Evolutionary conservation across 2,888 invertebrate genomes (phyloP).

Genomic region (Frankliniella intonsa): DNA sequence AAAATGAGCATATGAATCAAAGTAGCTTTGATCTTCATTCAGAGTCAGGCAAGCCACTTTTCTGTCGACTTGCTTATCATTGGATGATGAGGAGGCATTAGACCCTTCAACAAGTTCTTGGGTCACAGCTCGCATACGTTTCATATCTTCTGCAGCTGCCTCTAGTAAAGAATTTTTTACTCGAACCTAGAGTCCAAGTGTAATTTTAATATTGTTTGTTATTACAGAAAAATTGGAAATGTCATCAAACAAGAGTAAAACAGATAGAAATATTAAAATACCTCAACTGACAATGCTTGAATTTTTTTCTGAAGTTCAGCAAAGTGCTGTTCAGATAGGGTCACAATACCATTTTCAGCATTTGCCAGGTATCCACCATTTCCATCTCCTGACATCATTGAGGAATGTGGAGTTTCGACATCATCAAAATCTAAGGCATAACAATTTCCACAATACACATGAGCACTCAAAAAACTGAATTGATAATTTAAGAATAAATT

Average conservation of each 20-base stretch:
- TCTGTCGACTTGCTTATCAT: background rate
- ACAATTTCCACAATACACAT: background rate
- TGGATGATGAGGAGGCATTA: background rate
- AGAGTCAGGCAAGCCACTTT: conserved; percentile 51
- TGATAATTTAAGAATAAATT: background rate
- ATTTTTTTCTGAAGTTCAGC: conserved; percentile 57
- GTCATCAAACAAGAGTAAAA: conserved; percentile 33
- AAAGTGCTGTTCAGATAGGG: conserved; percentile 58
- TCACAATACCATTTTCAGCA: conserved; percentile 58
- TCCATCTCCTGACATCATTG: conserved; percentile 45
- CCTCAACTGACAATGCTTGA: conserved; percentile 53
- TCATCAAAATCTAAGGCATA: conserved; percentile 51
- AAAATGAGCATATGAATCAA: conserved; percentile 51
- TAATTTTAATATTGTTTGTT: background rate
- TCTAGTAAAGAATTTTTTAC: conserved; percentile 31
- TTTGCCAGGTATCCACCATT: conserved; percentile 53
- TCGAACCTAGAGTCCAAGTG: conserved; percentile 29
- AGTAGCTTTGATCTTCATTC: conserved; percentile 61
- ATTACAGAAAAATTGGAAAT: conserved; percentile 30
- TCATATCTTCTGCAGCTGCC: conserved; percentile 41
- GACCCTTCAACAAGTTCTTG: conserved; percentile 42
- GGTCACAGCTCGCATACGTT: conserved; percentile 43
- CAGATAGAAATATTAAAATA: conserved; percentile 40
- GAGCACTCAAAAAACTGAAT: background rate
- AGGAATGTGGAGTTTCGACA: conserved; percentile 48